Percentiles rank a stretch among this genome's conserved stretches.
These are phyloP conservation scores for Clarias macrocephalus DNA, from an alignment of 2,113 vertebrate species.

Conservation along the genomic window DNA sequence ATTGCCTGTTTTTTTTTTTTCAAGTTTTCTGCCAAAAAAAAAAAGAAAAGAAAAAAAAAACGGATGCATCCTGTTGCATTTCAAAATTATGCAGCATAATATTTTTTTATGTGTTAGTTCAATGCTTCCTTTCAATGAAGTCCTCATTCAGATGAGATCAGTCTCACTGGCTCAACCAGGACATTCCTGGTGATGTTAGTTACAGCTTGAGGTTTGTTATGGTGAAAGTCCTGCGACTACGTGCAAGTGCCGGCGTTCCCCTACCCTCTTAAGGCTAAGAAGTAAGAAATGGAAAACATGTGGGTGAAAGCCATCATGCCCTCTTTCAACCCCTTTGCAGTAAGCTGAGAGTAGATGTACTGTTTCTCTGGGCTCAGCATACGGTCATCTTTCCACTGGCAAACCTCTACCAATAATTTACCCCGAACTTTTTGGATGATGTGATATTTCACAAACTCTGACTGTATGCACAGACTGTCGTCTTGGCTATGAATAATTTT, in stretches of 20 bases:
- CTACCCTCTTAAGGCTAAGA: not conserved
- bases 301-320: not conserved
- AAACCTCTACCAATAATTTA: not conserved
- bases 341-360: slow-evolving; percentile 6
- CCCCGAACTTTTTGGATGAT: not conserved
- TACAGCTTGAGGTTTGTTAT: slow-evolving; percentile 30
- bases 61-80: not conserved
- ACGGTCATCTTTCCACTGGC: not conserved
- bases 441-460: not conserved
- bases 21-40: too few species aligned
- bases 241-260: not conserved
- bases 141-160: slow-evolving; percentile 17
- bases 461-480: too few species aligned
- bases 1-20: not conserved
- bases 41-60: too few species aligned
- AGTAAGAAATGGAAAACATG: not conserved
- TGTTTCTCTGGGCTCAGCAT: not conserved
- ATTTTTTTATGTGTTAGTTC: not conserved
- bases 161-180: not conserved
- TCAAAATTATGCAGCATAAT: not conserved
- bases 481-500: not conserved
- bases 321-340: not conserved
- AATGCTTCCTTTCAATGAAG: not conserved
- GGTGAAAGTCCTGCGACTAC: slow-evolving; percentile 30
- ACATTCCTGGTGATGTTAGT: slow-evolving; percentile 8